Evolutionary conservation across 2,888 invertebrate species (phyloP), one percentile per base, ranked within the genome.

Genomic region (Cheilosia urbana): DNA sequence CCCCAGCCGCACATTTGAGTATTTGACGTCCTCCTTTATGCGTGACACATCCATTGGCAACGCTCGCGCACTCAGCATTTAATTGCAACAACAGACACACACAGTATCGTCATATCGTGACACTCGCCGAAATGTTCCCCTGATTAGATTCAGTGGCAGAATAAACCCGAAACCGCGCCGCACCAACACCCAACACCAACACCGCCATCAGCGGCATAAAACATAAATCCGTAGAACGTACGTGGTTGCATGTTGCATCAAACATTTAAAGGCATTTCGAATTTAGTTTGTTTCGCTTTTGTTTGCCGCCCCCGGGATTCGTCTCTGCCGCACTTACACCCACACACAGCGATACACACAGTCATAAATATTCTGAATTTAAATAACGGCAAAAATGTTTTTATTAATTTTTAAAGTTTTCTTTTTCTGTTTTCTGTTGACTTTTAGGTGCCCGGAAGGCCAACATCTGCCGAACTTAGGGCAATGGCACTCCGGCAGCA

Each of bases 401-500:
- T 1, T 62, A 69, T 63, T 79, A 79, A 47, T 77, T 62, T 57
- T 19, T 13, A 27, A 66, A 40, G 68, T 71, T 62, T n/a, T 7
- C 21, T 58, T 69, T 42, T 80, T 79, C 34, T 58, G 63, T 17
- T 34, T 40, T 69, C 69, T 87, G 24, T 72, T 37, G 40, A 21
- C 30, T 72, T 95, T 88, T 94, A 97, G 96, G 95, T 96, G 96
- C 96, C 96, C 94, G 96, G 96, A 95, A 96, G 96, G 96, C 95
- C 97, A 95, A 96, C 96, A 93, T 95, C 98, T 94, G 96, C 96
- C 93, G 98, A 98, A 95, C 96, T 98, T 94, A 98, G 98, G 94
- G 98, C 98, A 93, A 98, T 98, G 98, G 98, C 98, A 93, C 95
- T 97, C 93, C 95, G 98, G 91, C 99, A 99, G 94, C 98, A 98